Base-by-base conservation (phyloP, 2,113 vertebrate species). In the Ranitomeya imitator region DNA sequence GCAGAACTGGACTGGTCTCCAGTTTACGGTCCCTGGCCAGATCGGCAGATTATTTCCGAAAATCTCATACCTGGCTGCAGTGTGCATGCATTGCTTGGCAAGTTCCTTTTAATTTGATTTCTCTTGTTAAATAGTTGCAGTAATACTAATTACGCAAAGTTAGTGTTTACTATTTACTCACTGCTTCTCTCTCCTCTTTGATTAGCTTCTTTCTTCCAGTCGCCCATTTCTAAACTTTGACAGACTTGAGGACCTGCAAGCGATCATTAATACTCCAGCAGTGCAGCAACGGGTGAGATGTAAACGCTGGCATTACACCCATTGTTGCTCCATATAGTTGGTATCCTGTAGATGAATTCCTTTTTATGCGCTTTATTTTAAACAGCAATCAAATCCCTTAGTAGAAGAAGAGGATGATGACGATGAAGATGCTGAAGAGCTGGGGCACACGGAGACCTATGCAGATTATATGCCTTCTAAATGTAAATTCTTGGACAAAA, bases 391-490 rank as follows among this genome's bases (percentile, higher is more conserved):
- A 3, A 97, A 87, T 69, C 37, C 59, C 85, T 97, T 98, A 73
- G 98, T 99, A 31, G 98, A 98, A 13, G 98, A 99, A 37, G 98
- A 98, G 8, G 98, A 99, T 83, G 97, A 95, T 0, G 98, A 99
- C 6, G 97, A 97, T 59, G 98, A 99, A 57, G 97, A 98, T 89
- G 93, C 97, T 0, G 98, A 99, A 82, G 98, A 99, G 91, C 71
- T 99, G 88, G 98, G 98, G 86, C 98, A 99, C n/a, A 93, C 97
- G 0, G 97, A 99, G 93, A 99, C 97, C 51, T 99, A 99, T 0
- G 97, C 98, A 0, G 98, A 99, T 91, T 99, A 99, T 51, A 90
- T 93, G 90, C 98, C 98, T 1, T 98, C 98, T 16, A 99, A 99
- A 93, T 99, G 98, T 99, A 94, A 95, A 95, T 77, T 13, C 71